Base-by-base conservation (phyloP, 2,113 vertebrate genomes). In the Tiliqua scincoides region DNA sequence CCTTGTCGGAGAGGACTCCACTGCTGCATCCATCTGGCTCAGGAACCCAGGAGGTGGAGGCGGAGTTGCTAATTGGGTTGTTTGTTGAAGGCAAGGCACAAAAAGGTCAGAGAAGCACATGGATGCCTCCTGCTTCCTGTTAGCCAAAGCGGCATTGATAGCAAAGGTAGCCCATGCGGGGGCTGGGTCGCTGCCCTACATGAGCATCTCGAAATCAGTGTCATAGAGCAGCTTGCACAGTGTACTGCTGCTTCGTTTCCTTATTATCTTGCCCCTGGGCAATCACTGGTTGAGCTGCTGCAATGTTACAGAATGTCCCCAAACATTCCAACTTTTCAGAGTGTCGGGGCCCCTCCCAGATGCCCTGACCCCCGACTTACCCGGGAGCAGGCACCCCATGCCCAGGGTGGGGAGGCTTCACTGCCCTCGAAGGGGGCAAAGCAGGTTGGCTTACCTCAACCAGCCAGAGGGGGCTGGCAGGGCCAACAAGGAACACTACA, bases 61-160 rank as follows among this genome's bases (percentile, higher is more conserved):
- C 37, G 1, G 12, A n/a, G 37, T 37, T 43, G n/a, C 32, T 86
- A 9, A 12, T 37, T 0, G 1, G 77, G 79, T 2, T 3, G 0
- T 3, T 82, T 8, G 18, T 0, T 87, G 84, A 82, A 89, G 62
- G 63, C 79, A 74, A 89, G 89, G 70, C 5, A 20, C 63, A 30
- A 67, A 65, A 32, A 54, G 52, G n/a, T n/a, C 1, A 23, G 17
- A 23, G 40, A 27, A 27, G 40, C 9, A 43, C n/a, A 9, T 6
- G 23, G 27, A 0, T 27, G 25, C 27, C 7, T 48, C n/a, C 27
- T 10, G 6, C 48, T 52, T 11, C 37, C 30, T 5, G 62, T 37
- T 52, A 52, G 37, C 17, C 61, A 35, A 70, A 48, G 6, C 12
- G 15, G 61, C 27, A 7, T 18, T 10, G n/a, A 12, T 20, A 52